A percentile compares a stretch with the other conserved stretches of the same genome.
Conservation (phyloP, 2,113 vertebrate genomes). For the rat (Rattus norvegicus) region GRCr8 NC_086021.1:69067001-69067500, state of each 20-base stretch:
- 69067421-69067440: slow-evolving; percentile 52
- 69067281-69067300: slow-evolving; percentile 76
- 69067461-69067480: not conserved
- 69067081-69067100: slow-evolving; percentile 63
- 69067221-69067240: slow-evolving; percentile 77
- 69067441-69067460: slow-evolving; percentile 49
- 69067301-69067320: slow-evolving; percentile 76
- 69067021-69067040: slow-evolving; percentile 19
- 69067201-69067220: slow-evolving; percentile 71
- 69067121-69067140: slow-evolving; percentile 76
- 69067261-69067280: slow-evolving; percentile 84
- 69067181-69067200: slow-evolving; percentile 59
- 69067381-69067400: slow-evolving; percentile 67
- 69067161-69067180: slow-evolving; percentile 71
- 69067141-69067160: slow-evolving; percentile 62
- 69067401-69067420: slow-evolving; percentile 73
- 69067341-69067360: slow-evolving; percentile 78
- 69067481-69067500: slow-evolving; percentile 3
- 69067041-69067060: not conserved
- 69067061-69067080: slow-evolving; percentile 60
- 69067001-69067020: slow-evolving; percentile 36
- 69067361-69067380: slow-evolving; percentile 76
- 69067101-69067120: slow-evolving; percentile 75
- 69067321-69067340: slow-evolving; percentile 81
- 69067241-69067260: slow-evolving; percentile 81